Evolutionary conservation across 2,113 vertebrate genomes (phyloP).

Genomic region (Piprites chloris): DNA sequence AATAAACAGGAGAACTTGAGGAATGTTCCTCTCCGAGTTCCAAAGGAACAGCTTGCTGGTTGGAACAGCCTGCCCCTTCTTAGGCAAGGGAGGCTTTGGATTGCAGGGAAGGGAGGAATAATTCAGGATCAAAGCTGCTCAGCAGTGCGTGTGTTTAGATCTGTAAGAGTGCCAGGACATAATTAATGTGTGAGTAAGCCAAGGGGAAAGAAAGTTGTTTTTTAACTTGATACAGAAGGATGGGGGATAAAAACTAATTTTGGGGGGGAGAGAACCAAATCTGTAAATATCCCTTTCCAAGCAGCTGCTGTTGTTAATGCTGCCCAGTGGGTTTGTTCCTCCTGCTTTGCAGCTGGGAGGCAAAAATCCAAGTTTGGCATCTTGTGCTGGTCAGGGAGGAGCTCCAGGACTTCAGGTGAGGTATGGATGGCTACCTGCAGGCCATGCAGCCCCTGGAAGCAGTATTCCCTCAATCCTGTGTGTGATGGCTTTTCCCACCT

Average conservation of each 20-base stretch:
- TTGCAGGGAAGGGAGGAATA: neutral
- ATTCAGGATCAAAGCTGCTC: neutral
- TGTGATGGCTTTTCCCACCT: rapidly evolving
- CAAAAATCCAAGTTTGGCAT: neutral
- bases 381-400: neutral
- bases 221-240: neutral
- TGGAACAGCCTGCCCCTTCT: neutral
- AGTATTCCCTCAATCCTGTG: rapidly evolving
- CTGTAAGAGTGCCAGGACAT: neutral
- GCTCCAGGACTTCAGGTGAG: neutral
- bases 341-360: neutral
- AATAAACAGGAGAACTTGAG: neutral
- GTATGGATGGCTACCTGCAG: neutral
- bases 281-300: neutral
- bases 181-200: neutral
- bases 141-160: neutral
- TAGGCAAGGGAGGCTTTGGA: neutral
- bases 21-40: neutral
- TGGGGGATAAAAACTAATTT: neutral
- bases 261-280: neutral
- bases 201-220: neutral
- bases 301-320: neutral
- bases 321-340: rapidly evolving
- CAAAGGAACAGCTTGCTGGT: neutral
- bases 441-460: rapidly evolving